These are phyloP conservation scores for Eurytoma californica DNA, from an alignment of 2,888 invertebrate species.

Conservation along the genomic window DNA sequence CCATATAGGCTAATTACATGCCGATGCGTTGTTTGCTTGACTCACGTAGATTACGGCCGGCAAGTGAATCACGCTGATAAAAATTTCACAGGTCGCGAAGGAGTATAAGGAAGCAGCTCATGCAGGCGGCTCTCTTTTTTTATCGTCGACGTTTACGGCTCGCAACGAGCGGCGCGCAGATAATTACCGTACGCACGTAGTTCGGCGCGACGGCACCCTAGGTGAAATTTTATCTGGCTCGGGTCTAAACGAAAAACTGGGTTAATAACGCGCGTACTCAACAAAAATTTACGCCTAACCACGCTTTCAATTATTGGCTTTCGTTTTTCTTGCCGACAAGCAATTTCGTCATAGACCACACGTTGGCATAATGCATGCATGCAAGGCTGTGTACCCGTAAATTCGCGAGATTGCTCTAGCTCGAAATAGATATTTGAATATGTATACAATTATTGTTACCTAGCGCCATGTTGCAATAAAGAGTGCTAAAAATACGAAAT, in stretches of 20 bases:
- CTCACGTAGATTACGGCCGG: not conserved
- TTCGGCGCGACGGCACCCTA: not conserved
- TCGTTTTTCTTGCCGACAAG: not conserved
- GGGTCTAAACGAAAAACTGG: conserved; percentile 15
- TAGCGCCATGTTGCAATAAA: not conserved
- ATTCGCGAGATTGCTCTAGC: too few relatives aligned
- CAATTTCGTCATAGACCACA: too few relatives aligned
- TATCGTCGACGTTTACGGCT: conserved; percentile 29
- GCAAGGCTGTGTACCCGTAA: too few relatives aligned
- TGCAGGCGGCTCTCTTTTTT: conserved; percentile 4
- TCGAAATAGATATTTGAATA: too few relatives aligned
- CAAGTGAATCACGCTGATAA: conserved; percentile 45
- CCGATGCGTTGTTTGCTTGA: not conserved
- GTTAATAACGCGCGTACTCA: conserved; percentile 2
- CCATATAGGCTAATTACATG: conserved; percentile 24
- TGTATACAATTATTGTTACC: too few relatives aligned
- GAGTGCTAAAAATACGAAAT: not conserved
- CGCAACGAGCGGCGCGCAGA: conserved; percentile 41
- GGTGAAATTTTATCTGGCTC: conserved; percentile 32
- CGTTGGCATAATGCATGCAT: too few relatives aligned
- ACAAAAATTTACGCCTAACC: not conserved
- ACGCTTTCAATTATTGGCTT: conserved; percentile 2
- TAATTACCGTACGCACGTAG: conserved; percentile 31
- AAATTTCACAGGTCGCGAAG: conserved; percentile 9
- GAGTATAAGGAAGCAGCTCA: conserved; percentile 22